Conservation (phyloP, 2,797 vertebrate species). For the Astyanax mexicanus region DNA sequence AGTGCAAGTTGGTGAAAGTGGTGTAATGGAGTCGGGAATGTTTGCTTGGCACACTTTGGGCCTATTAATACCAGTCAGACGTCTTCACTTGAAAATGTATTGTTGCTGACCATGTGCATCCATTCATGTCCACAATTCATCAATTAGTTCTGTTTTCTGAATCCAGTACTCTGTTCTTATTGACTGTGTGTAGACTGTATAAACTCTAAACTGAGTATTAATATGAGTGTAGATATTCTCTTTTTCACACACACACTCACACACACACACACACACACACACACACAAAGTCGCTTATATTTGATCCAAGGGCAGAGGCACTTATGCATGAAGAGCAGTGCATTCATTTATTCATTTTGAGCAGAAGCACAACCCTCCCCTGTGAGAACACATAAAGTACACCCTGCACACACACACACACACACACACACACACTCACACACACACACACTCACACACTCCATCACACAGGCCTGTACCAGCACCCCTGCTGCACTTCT, state of each 20-base stretch:
- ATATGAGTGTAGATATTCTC: too few species aligned
- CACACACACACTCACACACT: neutral
- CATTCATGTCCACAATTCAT: too few species aligned
- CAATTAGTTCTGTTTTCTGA: too few species aligned
- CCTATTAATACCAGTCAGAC: too few species aligned
- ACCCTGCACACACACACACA: neutral
- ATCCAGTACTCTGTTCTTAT: too few species aligned
- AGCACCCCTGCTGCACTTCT: neutral
- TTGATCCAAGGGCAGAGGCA: conserved; percentile 24
- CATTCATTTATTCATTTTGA: neutral
- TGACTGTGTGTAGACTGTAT: too few species aligned
- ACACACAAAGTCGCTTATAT: conserved; percentile 5
- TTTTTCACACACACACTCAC: conserved; percentile 10
- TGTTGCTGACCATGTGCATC: too few species aligned
- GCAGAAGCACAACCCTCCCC: neutral
- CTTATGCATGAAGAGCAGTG: conserved; percentile 16
- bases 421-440: neutral
- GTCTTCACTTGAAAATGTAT: too few species aligned
- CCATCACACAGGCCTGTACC: conserved; percentile 32
- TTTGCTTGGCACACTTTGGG: too few species aligned
- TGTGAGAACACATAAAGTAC: conserved; percentile 5
- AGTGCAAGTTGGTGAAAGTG: too few species aligned
- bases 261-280: conserved; percentile 10
- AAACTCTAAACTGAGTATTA: too few species aligned
- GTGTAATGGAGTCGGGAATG: too few species aligned